Evolutionary conservation across 37 sponge, comb jelly and placozoan genomes (phyloP).

Genomic region (Aplysina aerophoba): DNA sequence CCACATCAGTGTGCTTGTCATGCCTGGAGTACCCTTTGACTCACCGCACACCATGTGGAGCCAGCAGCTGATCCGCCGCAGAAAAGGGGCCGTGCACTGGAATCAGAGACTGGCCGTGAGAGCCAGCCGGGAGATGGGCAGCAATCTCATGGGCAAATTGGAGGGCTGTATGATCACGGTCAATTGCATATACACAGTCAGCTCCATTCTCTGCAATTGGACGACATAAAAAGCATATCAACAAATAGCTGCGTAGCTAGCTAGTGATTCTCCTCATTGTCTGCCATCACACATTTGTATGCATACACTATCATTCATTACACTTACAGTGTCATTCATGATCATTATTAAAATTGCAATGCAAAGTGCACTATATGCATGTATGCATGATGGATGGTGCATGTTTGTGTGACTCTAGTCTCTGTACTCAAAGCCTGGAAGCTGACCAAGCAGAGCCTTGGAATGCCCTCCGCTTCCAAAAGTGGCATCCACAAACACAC

Average conservation of each 20-base stretch:
- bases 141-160: conserved; percentile 26
- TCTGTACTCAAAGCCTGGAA: too few relatives aligned
- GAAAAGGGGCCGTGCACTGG: conserved; percentile 35
- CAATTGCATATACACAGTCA: conserved; percentile 28
- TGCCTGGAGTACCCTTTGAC: neutral
- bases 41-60: conserved; percentile 26
- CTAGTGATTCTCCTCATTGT: too few relatives aligned
- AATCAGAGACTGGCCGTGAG: neutral
- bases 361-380: too few relatives aligned
- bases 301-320: too few relatives aligned
- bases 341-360: too few relatives aligned
- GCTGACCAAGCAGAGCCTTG: conserved; percentile 19
- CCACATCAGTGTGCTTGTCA: too few relatives aligned
- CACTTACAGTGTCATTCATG: too few relatives aligned
- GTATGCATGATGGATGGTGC: neutral
- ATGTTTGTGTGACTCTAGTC: neutral
- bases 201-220: conserved; percentile 8
- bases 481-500: conserved; percentile 36
- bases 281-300: too few relatives aligned
- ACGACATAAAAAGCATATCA: too few relatives aligned
- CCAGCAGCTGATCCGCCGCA: neutral
- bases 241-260: too few relatives aligned
- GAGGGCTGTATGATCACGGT: conserved; percentile 31
- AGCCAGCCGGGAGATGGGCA: neutral
- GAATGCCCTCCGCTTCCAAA: conserved; percentile 58